Conservation (phyloP, 2,797 vertebrate species). For the Enteromius unitaeniatus region DNA sequence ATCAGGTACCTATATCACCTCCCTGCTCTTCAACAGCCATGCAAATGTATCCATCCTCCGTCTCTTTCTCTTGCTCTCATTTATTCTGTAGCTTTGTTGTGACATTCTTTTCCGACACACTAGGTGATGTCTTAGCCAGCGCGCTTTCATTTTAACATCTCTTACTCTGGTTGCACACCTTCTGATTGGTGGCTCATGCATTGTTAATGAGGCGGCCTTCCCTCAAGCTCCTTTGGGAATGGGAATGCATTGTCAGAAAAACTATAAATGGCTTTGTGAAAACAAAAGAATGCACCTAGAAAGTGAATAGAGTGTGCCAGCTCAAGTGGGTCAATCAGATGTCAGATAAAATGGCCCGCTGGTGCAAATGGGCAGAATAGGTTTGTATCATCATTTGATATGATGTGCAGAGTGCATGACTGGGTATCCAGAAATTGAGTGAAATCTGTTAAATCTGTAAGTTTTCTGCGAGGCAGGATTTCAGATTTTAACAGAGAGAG, state of each 20-base stretch:
- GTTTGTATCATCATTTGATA: constrained; percentile 1
- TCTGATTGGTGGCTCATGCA: constrained; percentile 68
- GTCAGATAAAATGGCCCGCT: constrained; percentile 1
- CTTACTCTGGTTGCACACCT: constrained; percentile 51
- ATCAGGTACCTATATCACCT: constrained; percentile 75
- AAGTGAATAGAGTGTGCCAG: background rate
- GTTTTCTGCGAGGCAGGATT: constrained; percentile 15
- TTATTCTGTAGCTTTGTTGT: constrained; percentile 59
- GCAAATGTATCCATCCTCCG: constrained; percentile 55
- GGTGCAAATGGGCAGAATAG: background rate
- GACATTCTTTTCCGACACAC: constrained; percentile 59
- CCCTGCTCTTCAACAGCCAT: constrained; percentile 46
- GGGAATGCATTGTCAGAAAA: constrained; percentile 10
- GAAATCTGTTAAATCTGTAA: constrained; percentile 3
- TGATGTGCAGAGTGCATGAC: background rate
- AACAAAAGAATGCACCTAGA: background rate
- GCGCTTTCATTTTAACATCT: constrained; percentile 52
- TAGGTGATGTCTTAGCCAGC: constrained; percentile 51
- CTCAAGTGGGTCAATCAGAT: constrained; percentile 30
- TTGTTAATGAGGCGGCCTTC: constrained; percentile 61
- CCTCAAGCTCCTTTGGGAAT: constrained; percentile 12
- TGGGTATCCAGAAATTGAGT: background rate
- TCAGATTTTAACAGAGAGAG: constrained; percentile 11
- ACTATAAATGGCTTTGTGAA: constrained; percentile 24
- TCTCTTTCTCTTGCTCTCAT: background rate